phyloP scores from a whole-genome alignment of 1,140 invertebrate species.

The Sitobion miscanthi region DNA sequence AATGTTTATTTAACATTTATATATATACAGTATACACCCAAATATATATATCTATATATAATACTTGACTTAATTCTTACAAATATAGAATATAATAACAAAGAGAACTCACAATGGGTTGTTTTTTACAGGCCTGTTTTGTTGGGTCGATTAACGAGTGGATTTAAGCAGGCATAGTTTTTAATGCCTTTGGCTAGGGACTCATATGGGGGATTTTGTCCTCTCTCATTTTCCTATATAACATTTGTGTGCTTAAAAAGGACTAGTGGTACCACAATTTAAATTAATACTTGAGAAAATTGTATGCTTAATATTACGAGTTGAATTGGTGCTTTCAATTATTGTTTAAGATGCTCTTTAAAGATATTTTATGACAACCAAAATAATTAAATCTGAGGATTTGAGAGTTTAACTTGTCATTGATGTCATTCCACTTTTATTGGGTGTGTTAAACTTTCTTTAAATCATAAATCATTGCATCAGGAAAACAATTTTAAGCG shows the following conservation, averaged over 20 bases:
- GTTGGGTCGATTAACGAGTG: conserved; percentile 54
- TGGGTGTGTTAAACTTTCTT: too few species aligned
- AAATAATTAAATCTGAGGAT: background rate
- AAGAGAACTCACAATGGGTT: background rate
- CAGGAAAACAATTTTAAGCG: too few species aligned
- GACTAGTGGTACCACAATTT: background rate
- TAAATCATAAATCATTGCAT: too few species aligned
- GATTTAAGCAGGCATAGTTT: conserved; percentile 45
- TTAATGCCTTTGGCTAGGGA: background rate
- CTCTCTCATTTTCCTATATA: background rate
- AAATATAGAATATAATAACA: conserved; percentile 4
- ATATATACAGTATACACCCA: too few species aligned
- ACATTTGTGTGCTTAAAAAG: background rate
- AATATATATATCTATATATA: background rate
- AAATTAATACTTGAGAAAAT: conserved; percentile 9
- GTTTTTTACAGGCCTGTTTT: conserved; percentile 13
- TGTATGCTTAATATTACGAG: background rate
- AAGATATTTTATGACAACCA: background rate
- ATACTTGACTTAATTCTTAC: background rate
- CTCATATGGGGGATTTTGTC: background rate
- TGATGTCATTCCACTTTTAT: background rate
- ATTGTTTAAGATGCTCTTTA: background rate
- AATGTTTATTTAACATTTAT: background rate
- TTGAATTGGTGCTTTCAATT: background rate
- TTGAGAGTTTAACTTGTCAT: background rate